phyloP scores from a whole-genome alignment of 2,113 vertebrate genomes.

The Bubo blakistoni region DNA sequence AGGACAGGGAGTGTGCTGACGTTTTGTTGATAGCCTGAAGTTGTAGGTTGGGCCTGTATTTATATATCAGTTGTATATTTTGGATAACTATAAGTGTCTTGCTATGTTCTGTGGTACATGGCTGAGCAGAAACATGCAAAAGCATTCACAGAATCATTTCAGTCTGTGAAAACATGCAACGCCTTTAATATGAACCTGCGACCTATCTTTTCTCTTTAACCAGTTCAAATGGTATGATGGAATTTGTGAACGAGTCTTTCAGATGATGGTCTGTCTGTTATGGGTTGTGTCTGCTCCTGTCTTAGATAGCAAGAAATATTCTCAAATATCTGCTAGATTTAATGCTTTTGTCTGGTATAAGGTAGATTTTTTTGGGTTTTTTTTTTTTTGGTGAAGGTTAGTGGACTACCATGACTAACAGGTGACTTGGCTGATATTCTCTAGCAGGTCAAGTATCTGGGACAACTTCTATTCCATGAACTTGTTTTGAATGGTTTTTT shows the following conservation, averaged over 20 bases:
- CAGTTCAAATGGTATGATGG: too few relatives aligned
- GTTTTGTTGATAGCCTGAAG: not conserved
- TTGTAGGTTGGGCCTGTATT: not conserved
- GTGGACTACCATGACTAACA: not conserved
- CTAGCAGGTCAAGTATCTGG: not conserved
- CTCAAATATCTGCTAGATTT: not conserved
- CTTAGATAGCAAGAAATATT: not conserved
- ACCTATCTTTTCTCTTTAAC: not conserved
- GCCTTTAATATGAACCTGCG: not conserved
- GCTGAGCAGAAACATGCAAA: not conserved
- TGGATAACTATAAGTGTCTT: not conserved
- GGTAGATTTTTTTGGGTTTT: not conserved
- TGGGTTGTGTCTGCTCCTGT: not conserved
- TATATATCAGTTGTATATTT: not conserved
- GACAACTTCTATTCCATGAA: not conserved
- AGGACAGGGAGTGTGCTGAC: not conserved
- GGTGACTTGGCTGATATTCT: not conserved
- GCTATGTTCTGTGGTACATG: rapidly evolving
- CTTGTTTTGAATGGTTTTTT: not conserved
- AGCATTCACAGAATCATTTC: not conserved
- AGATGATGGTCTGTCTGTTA: not conserved
- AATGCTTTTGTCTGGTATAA: rapidly evolving
- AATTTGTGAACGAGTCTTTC: not conserved
- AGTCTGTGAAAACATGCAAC: not conserved
- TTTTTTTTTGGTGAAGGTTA: not conserved